Base-by-base conservation (phyloP, 2,113 vertebrate species). In the Petrocephalus microphthalmus region DNA sequence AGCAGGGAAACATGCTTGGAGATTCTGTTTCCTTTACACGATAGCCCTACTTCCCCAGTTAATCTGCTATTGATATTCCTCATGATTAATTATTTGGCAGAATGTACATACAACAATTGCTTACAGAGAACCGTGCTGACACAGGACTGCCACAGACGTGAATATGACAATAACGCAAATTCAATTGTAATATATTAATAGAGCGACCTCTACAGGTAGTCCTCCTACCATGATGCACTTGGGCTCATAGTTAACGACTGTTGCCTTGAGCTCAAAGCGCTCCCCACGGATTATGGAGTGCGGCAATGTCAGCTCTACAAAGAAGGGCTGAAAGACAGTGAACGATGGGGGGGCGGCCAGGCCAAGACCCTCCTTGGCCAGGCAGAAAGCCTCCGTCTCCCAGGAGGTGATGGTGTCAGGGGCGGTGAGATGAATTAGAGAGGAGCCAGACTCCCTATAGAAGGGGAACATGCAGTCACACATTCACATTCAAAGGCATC, bases 361-460 rank as follows among this genome's bases (percentile, higher is more conserved):
- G 29, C 97, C 97, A 25, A 98, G 89, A 0, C 97, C 97, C 5
- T 88, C 15, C 4, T 94, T 53, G 0, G 96, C 97, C 89, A 96
- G 91, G 92, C 97, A 99, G 93, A 97, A 94, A 22, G 94, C 92
- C 87, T 96, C 95, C 0, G 96, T 96, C 90, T 95, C 96, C 97
- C 97, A 98, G n/a, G 96, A 94, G 8, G 97, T 98, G 93, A 98
- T 97, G 88, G 96, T 96, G 91, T 98, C 96, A 0, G 97, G 97
- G 71, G 95, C 94, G 0, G 90, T 96, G 29, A 96, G 71, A 71
- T 85, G 53, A 25, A 97, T 6, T 2, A 96, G 91, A 83, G 92
- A 92, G 74, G 49, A 88, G 42, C 97, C 97, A 29, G 94, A 91
- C 0, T 91, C 90, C 85, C 97, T 98, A 92, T 8, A 84, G 86